Percentiles rank a stretch among this genome's conserved stretches.
Conservation (phyloP, 2,113 vertebrate genomes). For the Hyla sarda region DNA sequence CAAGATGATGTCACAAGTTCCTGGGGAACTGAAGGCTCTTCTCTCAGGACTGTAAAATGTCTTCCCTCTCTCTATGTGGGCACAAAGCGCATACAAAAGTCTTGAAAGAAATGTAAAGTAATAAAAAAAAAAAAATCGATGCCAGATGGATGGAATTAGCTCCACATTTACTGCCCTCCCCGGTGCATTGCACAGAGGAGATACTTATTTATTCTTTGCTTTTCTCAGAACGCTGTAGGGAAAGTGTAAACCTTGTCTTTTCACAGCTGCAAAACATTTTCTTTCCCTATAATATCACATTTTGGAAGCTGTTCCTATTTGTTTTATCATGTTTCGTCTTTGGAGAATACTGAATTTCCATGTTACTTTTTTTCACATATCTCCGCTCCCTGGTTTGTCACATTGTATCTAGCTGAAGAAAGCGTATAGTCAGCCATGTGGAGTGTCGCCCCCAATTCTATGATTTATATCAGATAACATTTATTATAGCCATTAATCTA, state of each 20-base stretch:
- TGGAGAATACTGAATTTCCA: constrained; percentile 11
- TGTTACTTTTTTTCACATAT: not conserved
- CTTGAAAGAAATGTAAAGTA: not conserved
- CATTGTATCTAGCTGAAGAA: not conserved
- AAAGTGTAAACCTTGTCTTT: constrained; percentile 7
- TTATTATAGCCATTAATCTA: not conserved
- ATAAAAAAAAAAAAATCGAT: not conserved
- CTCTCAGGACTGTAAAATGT: not conserved
- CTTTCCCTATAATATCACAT: constrained; percentile 30
- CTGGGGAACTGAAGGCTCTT: not conserved
- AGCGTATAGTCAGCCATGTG: too few relatives aligned
- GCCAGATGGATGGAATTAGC: constrained; percentile 44
- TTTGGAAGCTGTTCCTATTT: constrained; percentile 9
- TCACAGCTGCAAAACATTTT: constrained; percentile 53
- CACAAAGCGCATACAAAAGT: not conserved
- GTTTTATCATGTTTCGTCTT: constrained; percentile 27
- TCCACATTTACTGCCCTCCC: not conserved
- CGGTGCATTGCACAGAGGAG: not conserved
- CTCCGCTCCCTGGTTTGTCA: not conserved
- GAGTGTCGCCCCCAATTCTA: not conserved
- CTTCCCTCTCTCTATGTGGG: not conserved
- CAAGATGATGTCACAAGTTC: not conserved
- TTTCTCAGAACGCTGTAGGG: constrained; percentile 14
- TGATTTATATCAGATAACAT: not conserved
- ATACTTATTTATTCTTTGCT: constrained; percentile 15